phyloP scores from a whole-genome alignment of 2,797 vertebrate genomes.

The Calcarius lapponicus region DNA sequence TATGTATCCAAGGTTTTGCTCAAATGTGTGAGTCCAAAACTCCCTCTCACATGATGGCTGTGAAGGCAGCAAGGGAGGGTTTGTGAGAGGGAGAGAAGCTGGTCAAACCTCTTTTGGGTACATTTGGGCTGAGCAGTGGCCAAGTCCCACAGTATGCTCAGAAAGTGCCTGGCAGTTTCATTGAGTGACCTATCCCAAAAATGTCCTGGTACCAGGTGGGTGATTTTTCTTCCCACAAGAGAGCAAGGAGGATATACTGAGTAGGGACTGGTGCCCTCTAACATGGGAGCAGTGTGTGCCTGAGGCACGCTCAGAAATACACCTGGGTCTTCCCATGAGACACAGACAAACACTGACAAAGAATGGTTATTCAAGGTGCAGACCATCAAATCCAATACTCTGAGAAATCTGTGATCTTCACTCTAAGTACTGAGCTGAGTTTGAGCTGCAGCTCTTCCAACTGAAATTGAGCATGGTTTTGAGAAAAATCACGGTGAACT shows the following conservation, averaged over 20 bases:
- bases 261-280: background rate
- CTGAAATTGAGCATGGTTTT: background rate
- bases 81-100: background rate
- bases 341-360: background rate
- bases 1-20: background rate
- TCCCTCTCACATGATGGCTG: accelerated
- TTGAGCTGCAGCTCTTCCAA: background rate
- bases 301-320: background rate
- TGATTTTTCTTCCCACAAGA: background rate
- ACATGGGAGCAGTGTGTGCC: background rate
- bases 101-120: background rate
- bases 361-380: background rate
- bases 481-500: background rate
- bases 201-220: background rate
- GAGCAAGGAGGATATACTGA: background rate
- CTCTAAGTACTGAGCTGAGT: background rate
- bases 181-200: background rate
- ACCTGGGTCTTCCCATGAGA: background rate
- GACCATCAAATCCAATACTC: background rate
- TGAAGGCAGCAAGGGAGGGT: background rate
- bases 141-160: background rate
- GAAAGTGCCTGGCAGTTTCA: background rate
- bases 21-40: background rate
- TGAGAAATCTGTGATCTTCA: background rate
- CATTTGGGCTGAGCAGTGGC: background rate